Conservation (phyloP, 2,888 invertebrate species). For the Phortica okadai region DNA sequence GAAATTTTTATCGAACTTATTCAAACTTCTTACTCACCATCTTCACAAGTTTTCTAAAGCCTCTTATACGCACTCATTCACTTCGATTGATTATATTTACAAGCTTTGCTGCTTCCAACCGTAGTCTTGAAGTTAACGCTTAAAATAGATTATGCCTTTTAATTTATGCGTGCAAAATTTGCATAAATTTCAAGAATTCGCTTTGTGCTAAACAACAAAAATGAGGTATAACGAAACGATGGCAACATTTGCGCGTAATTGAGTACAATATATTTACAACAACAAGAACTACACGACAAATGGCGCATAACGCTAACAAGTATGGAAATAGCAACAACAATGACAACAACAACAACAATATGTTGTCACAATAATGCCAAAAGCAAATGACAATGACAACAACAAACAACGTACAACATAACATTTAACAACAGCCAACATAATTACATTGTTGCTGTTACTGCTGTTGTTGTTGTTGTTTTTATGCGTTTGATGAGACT, state of each 20-base stretch:
- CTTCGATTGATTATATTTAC: too few species aligned
- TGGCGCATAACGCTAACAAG: neutral
- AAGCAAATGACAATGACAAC: constrained; percentile 21
- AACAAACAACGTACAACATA: constrained; percentile 2
- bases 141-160: too few species aligned
- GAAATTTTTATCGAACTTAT: too few species aligned
- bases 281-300: neutral
- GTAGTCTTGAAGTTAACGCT: too few species aligned
- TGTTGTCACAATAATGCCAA: constrained; percentile 23
- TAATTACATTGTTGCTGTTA: constrained; percentile 22
- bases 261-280: neutral
- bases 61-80: too few species aligned
- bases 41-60: too few species aligned
- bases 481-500: neutral
- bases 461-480: neutral
- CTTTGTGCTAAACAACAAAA: neutral
- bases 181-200: too few species aligned
- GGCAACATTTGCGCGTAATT: neutral
- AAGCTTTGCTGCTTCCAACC: too few species aligned
- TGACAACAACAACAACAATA: constrained; percentile 2
- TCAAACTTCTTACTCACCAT: too few species aligned
- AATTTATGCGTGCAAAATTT: too few species aligned
- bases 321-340: constrained; percentile 2
- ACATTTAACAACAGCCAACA: constrained; percentile 14
- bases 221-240: neutral